Conservation (phyloP, 1,140 invertebrate species). For the Drosophila trapezifrons region DNA sequence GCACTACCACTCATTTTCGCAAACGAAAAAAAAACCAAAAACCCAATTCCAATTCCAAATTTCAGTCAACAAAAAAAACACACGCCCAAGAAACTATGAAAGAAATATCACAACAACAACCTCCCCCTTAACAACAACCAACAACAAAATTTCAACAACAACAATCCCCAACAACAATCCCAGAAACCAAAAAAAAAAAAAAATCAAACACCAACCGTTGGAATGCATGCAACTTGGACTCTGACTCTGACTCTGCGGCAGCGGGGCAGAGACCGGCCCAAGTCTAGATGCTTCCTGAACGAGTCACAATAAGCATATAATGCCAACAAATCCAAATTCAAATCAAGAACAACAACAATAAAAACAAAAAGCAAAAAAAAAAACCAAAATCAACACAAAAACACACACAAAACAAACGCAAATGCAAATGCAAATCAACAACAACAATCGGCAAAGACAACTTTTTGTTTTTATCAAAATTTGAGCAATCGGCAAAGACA, state of each 20-base stretch:
- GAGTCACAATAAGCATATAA: constrained; percentile 43
- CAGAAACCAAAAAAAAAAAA: background rate
- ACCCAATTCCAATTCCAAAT: constrained; percentile 25
- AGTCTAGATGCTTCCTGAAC: constrained; percentile 53
- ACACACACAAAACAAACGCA: constrained; percentile 45
- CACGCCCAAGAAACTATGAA: constrained; percentile 3
- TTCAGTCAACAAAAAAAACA: constrained; percentile 3
- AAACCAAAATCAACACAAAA: constrained; percentile 11
- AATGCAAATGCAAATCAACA: constrained; percentile 17
- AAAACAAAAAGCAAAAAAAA: constrained; percentile 17
- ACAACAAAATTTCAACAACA: constrained; percentile 10
- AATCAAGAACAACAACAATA: constrained; percentile 48
- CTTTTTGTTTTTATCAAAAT: constrained; percentile 54
- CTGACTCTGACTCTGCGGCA: constrained; percentile 26
- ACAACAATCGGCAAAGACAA: constrained; percentile 46
- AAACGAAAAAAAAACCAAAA: constrained; percentile 3
- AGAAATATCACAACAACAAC: constrained; percentile 13
- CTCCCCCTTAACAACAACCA: constrained; percentile 8
- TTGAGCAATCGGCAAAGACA: constrained; percentile 52
- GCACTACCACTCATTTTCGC: constrained; percentile 18
- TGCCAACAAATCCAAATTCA: constrained; percentile 54
- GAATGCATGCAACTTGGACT: constrained; percentile 38
- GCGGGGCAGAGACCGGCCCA: constrained; percentile 15
- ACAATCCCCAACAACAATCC: constrained; percentile 1
- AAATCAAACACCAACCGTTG: constrained; percentile 8